Conservation (phyloP, 2,113 vertebrate genomes). For the Plecturocebus donacophilus region DNA sequence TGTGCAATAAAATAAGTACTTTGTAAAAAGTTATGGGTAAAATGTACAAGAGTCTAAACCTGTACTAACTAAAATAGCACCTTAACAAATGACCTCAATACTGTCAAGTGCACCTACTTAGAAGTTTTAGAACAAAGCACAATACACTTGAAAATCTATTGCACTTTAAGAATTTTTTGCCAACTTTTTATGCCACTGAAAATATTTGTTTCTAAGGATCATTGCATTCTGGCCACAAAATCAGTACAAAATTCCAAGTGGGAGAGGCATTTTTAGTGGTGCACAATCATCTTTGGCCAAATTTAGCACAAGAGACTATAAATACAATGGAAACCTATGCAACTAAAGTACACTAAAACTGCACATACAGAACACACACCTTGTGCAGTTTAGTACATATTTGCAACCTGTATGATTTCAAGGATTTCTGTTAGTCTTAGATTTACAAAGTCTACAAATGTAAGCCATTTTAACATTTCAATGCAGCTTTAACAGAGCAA, state of each 20-base stretch:
- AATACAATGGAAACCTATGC: slow-evolving; percentile 89
- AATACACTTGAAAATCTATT: slow-evolving; percentile 93
- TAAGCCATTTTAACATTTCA: slow-evolving; percentile 88
- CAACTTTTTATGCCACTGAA: slow-evolving; percentile 85
- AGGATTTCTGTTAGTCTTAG: background rate
- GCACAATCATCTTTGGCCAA: slow-evolving; percentile 89
- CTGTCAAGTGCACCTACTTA: slow-evolving; percentile 95
- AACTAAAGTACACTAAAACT: slow-evolving; percentile 88
- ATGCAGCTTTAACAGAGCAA: slow-evolving; percentile 97
- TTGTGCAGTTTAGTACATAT: slow-evolving; percentile 83
- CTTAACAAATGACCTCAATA: slow-evolving; percentile 95
- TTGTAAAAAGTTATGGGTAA: slow-evolving; percentile 99
- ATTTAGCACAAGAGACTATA: slow-evolving; percentile 87
- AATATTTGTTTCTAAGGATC: slow-evolving; percentile 68
- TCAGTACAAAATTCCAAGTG: slow-evolving; percentile 84
- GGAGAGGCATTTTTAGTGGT: slow-evolving; percentile 85
- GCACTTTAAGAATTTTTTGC: slow-evolving; percentile 90
- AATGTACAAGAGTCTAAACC: slow-evolving; percentile 92
- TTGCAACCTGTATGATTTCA: background rate
- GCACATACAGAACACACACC: slow-evolving; percentile 85
- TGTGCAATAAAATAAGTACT: slow-evolving; percentile 99
- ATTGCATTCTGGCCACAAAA: slow-evolving; percentile 78
- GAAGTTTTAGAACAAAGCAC: slow-evolving; percentile 94
- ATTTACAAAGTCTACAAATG: slow-evolving; percentile 81
- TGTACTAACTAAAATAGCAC: slow-evolving; percentile 92